Conservation (phyloP, 2,113 vertebrate species). For the Jaculus jaculus region DNA sequence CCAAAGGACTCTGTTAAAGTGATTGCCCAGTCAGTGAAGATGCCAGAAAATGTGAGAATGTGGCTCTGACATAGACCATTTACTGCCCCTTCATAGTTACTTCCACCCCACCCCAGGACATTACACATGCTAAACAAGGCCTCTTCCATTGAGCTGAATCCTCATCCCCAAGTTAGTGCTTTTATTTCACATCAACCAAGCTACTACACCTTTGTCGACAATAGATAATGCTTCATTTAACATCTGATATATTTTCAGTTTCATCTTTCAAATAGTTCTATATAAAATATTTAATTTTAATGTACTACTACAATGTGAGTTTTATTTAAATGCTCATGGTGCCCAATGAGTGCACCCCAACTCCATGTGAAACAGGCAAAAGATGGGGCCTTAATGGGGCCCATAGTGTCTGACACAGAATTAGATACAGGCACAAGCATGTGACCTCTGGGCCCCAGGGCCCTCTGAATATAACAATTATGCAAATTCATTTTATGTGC, state of each 20-base stretch:
- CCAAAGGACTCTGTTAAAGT: not conserved
- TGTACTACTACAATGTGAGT: not conserved
- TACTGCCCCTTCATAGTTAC: not conserved
- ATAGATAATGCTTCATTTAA: not conserved
- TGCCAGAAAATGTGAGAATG: not conserved
- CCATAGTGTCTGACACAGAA: not conserved
- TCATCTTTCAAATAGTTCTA: not conserved
- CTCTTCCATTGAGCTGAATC: not conserved
- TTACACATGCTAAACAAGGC: not conserved
- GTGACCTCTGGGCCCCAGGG: slow-evolving; percentile 22
- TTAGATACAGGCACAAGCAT: slow-evolving; percentile 51
- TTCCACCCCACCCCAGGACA: not conserved
- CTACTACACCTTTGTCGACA: not conserved
- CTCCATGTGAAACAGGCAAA: not conserved
- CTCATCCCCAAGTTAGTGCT: not conserved
- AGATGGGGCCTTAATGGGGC: not conserved
- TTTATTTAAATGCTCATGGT: not conserved
- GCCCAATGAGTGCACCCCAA: not conserved
- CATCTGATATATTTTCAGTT: not conserved
- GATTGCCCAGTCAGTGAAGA: not conserved
- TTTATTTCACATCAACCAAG: not conserved
- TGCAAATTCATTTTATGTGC: slow-evolving; percentile 46
- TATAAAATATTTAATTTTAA: not conserved
- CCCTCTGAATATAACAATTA: slow-evolving; percentile 48
- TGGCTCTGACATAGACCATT: not conserved